These are phyloP conservation scores for Lepisosteus oculatus DNA, from an alignment of 2,113 vertebrate species.

Conservation along the genomic window DNA sequence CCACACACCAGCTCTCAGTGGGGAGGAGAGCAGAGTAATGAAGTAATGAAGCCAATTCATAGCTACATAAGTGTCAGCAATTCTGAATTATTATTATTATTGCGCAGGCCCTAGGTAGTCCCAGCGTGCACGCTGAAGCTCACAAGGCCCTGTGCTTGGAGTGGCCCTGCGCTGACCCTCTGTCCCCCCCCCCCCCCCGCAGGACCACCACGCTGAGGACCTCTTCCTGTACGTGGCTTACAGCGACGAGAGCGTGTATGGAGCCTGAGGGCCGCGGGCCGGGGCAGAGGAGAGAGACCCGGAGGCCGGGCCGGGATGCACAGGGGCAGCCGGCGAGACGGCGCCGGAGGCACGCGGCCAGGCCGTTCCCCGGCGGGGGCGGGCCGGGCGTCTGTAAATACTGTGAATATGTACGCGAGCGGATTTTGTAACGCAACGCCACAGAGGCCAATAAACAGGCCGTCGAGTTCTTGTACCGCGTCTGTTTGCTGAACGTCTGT, in stretches of 20 bases:
- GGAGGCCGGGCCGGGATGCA: conserved; percentile 21
- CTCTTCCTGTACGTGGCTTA: conserved; percentile 97
- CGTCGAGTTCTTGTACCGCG: no score
- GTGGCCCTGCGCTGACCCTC: not conserved
- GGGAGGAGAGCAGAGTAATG: not conserved
- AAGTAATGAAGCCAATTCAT: no score
- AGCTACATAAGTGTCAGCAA: no score
- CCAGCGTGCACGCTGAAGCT: not conserved
- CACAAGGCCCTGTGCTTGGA: no score
- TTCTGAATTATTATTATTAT: not conserved
- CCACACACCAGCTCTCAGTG: no score
- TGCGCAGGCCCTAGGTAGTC: not conserved
- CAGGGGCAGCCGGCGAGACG: not conserved
- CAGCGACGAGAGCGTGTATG: conserved; percentile 96
- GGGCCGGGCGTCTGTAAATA: no score
- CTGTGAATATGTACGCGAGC: no score
- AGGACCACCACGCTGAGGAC: conserved; percentile 98
- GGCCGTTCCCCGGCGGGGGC: no score
- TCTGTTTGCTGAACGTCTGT: no score
- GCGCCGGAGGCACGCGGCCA: no score
- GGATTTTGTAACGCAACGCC: no score
- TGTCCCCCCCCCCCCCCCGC: conserved; percentile 23
- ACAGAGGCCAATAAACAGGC: no score
- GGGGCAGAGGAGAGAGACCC: conserved; percentile 41
- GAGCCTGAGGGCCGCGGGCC: conserved; percentile 70